These are phyloP conservation scores for Dryobota labecula DNA, from an alignment of 2,888 invertebrate species.

Conservation along the genomic window DNA sequence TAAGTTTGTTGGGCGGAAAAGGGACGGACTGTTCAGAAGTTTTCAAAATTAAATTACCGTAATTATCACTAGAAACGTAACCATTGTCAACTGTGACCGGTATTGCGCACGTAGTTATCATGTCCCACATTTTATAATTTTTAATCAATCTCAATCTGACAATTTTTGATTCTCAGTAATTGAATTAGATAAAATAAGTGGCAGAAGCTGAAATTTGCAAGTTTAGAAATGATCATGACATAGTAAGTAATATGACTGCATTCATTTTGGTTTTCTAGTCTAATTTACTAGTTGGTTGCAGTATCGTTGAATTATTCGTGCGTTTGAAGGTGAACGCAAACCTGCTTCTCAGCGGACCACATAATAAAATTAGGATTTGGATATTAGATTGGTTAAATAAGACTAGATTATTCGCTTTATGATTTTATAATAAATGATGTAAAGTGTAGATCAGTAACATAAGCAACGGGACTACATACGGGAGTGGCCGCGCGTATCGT, in stretches of 20 bases:
- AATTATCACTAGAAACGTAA: constrained; percentile 16
- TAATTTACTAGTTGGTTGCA: constrained; percentile 14
- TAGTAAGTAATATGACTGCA: not conserved
- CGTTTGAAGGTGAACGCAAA: not conserved
- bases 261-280: not conserved
- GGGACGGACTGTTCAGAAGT: not conserved
- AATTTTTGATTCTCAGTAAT: not conserved
- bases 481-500: constrained; percentile 81
- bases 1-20: constrained; percentile 24
- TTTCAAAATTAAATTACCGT: constrained; percentile 35
- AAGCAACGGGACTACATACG: constrained; percentile 79
- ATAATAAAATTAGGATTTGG: not conserved
- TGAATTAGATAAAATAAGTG: not conserved
- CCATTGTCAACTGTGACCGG: not conserved
- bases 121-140: not conserved
- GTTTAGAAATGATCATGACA: not conserved
- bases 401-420: constrained; percentile 15
- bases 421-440: constrained; percentile 27
- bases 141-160: not conserved
- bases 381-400: constrained; percentile 4
- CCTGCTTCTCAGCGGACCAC: not conserved
- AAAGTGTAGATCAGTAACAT: constrained; percentile 44
- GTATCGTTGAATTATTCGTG: constrained; percentile 1
- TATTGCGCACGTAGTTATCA: not conserved
- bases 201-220: not conserved